phyloP scores from a whole-genome alignment of 1,140 invertebrate species.

The Thalassaphorura encarpata region DNA sequence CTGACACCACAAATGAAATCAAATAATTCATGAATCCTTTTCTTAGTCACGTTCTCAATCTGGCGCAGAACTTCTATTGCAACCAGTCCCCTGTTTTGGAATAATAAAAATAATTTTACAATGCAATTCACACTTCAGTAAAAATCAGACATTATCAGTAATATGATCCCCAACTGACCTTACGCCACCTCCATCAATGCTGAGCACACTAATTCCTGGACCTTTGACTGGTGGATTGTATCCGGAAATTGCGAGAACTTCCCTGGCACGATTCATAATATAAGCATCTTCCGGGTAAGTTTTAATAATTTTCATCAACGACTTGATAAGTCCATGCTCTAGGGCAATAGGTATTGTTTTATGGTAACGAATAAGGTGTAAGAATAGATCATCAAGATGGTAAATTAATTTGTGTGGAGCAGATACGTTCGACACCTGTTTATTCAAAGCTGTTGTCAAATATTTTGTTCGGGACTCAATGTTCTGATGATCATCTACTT shows the following conservation, averaged over 20 bases:
- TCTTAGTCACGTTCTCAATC: conserved; percentile 59
- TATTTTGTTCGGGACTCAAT: conserved; percentile 24
- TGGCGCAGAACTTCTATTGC: conserved; percentile 68
- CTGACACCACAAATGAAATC: conserved; percentile 81
- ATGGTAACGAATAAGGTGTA: conserved; percentile 17
- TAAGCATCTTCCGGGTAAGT: conserved; percentile 19
- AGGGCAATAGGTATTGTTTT: conserved; percentile 9
- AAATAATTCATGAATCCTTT: conserved; percentile 59
- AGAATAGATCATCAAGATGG: conserved; percentile 21
- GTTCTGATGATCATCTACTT: too few relatives aligned
- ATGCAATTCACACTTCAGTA: background rate
- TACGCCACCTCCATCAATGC: conserved; percentile 84
- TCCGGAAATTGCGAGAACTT: conserved; percentile 64
- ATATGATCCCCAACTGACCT: conserved; percentile 37
- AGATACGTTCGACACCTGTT: background rate
- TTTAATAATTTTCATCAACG: conserved; percentile 19
- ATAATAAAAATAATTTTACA: conserved; percentile 18
- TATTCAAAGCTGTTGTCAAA: conserved; percentile 11
- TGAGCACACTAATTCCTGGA: conserved; percentile 66
- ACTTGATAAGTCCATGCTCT: conserved; percentile 19
- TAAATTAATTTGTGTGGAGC: conserved; percentile 14
- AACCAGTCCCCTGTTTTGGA: conserved; percentile 55
- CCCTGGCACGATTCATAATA: conserved; percentile 36
- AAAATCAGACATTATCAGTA: background rate
- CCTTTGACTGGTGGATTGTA: conserved; percentile 56